Conservation (phyloP, 2,888 invertebrate species). For the Apamea epomidion region DNA sequence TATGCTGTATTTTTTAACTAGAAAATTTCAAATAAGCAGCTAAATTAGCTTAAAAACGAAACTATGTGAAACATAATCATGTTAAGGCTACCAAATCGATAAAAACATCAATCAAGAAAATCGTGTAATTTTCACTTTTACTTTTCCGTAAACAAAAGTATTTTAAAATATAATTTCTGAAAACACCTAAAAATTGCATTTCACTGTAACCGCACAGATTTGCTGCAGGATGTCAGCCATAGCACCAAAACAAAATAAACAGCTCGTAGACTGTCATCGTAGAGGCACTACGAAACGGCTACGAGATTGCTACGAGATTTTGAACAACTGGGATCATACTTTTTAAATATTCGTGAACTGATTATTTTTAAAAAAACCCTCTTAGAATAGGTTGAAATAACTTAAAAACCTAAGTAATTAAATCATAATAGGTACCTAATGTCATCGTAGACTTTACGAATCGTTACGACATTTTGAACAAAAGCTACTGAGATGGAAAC, state of each 20-base stretch:
- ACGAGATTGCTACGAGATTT: background rate
- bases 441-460: background rate
- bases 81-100: too few relatives aligned
- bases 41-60: too few relatives aligned
- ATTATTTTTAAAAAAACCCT: background rate
- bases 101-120: background rate
- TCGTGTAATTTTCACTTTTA: background rate
- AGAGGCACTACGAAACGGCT: conserved; percentile 39
- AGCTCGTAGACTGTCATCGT: conserved; percentile 46
- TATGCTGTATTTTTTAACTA: too few relatives aligned
- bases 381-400: background rate
- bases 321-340: background rate
- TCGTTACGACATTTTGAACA: background rate
- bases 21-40: too few relatives aligned
- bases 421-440: background rate
- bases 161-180: conserved; percentile 8
- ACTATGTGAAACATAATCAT: too few relatives aligned
- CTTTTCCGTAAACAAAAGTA: conserved; percentile 2
- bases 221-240: conserved; percentile 30
- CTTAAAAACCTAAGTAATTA: background rate
- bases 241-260: conserved; percentile 43
- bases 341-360: background rate
- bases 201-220: conserved; percentile 20
- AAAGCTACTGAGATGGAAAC: background rate
- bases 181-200: conserved; percentile 10